Base-by-base conservation (phyloP, 2,797 vertebrate genomes). In the Clarias platycephalus region DNA sequence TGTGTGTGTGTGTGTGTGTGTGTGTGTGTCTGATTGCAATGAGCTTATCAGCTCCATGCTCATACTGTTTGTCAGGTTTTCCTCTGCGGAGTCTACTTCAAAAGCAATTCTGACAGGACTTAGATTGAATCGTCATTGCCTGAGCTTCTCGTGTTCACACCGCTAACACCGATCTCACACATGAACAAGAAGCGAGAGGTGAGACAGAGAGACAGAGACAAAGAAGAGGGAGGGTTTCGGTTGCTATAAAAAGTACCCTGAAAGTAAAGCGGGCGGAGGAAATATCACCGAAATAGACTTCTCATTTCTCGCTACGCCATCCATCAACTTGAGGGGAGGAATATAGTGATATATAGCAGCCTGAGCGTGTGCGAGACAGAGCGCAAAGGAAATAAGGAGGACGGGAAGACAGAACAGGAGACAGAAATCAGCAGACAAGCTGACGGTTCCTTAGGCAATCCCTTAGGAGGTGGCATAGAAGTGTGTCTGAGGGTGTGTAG, bases 91-190 rank as follows among this genome's bases (percentile, higher is more conserved):
- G 28, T 53, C 77, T 49, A 75, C 44, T 72, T 53, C 75, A 77
- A 87, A 81, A 64, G 79, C 64, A 62, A 63, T 55, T 40, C 40
- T 62, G 75, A 76, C 86, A 87, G 57, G 66, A 31, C 55, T 74
- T 86, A 85, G 75, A 87, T 88, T 87, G 85, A 89, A 86, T 89
- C 80, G 82, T 89, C 86, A 86, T 74, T 82, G 84, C 62, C 74
- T 79, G 74, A 81, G 83, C 62, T 75, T 88, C 83, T 83, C 81
- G 86, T 88, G 80, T 86, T 86, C 68, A 34, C 68, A 37, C 80
- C 22, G 58, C 76, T 86, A 84, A 74, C 86, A 87, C 44, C 74
- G 81, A 85, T 88, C 80, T 81, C 83, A 71, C 80, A 28, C 67
- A 26, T 78, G 60, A 84, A 74, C 67, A 49, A 44, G 31, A 58